These are phyloP conservation scores for Theristus sp. DNA, from an alignment of 2,888 invertebrate species.

Conservation along the genomic window DNA sequence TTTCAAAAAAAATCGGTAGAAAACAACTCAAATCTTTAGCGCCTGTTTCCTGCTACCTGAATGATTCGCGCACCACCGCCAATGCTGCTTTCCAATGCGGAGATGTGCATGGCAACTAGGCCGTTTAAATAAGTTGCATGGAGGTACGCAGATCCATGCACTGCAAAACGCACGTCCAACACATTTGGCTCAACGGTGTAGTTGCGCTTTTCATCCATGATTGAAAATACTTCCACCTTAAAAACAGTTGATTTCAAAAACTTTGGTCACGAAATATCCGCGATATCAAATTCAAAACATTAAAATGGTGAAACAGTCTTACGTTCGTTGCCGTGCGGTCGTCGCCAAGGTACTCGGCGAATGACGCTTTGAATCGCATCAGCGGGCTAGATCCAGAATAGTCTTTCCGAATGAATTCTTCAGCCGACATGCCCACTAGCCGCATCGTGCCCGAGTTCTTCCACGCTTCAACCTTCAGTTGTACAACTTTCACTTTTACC, in stretches of 20 bases:
- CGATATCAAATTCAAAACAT: too few relatives aligned
- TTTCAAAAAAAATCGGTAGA: too few relatives aligned
- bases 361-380: conserved; percentile 32
- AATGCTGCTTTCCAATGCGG: conserved; percentile 43
- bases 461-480: conserved; percentile 84
- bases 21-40: too few relatives aligned
- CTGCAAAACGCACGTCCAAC: conserved; percentile 23
- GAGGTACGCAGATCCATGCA: conserved; percentile 30
- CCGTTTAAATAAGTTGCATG: conserved; percentile 84
- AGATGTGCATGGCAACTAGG: conserved; percentile 72
- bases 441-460: conserved; percentile 83
- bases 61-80: conserved; percentile 11
- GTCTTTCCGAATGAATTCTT: conserved; percentile 58
- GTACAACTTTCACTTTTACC: conserved; percentile 77
- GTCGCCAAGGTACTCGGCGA: conserved; percentile 65
- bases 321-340: too few relatives aligned
- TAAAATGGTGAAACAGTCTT: too few relatives aligned
- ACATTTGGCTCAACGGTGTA: conserved; percentile 5
- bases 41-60: too few relatives aligned
- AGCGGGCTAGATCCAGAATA: conserved; percentile 11
- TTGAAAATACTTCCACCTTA: conserved; percentile 88
- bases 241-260: too few relatives aligned
- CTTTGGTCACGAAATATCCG: too few relatives aligned
- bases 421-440: conserved; percentile 58
- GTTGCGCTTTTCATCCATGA: conserved; percentile 41